Evolutionary conservation across 2,797 vertebrate species (phyloP).

Genomic region (Coregonus sp.): DNA sequence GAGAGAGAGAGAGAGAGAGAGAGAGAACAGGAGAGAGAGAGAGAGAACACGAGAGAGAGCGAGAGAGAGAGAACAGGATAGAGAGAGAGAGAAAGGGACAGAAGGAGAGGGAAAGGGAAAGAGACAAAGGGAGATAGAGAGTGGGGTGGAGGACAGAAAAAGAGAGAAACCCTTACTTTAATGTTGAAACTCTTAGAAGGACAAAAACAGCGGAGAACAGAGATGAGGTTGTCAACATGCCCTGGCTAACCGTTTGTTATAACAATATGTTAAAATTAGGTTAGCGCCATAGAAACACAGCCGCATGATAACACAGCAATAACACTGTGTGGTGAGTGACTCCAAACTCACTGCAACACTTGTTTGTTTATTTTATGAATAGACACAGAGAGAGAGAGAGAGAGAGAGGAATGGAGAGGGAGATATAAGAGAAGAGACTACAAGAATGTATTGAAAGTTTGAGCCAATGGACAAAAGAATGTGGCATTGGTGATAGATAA

Average conservation of each 20-base stretch:
- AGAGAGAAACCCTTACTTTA: background rate
- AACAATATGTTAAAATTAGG: background rate
- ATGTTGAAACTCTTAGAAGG: background rate
- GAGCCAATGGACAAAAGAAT: background rate
- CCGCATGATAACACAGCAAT: too few relatives aligned
- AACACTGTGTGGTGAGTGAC: too few relatives aligned
- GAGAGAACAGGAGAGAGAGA: background rate
- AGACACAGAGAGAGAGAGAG: background rate
- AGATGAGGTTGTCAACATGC: background rate
- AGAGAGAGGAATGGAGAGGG: constrained; percentile 26
- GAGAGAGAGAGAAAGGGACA: too few relatives aligned
- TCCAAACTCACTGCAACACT: too few relatives aligned
- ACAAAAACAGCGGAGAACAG: background rate
- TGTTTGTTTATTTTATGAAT: background rate
- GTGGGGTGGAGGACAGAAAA: background rate
- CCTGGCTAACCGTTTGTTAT: too few relatives aligned
- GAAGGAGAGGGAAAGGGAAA: background rate
- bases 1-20: constrained; percentile 8
- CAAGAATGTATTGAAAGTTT: constrained; percentile 46
- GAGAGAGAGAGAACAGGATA: too few relatives aligned
- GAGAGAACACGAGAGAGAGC: too few relatives aligned
- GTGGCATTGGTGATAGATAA: background rate
- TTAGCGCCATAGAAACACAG: background rate
- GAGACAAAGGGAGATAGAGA: constrained; percentile 14
- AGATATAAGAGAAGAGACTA: background rate